Conservation (phyloP, 2,888 invertebrate species). For the Tanytarsus gracilentus region DNA sequence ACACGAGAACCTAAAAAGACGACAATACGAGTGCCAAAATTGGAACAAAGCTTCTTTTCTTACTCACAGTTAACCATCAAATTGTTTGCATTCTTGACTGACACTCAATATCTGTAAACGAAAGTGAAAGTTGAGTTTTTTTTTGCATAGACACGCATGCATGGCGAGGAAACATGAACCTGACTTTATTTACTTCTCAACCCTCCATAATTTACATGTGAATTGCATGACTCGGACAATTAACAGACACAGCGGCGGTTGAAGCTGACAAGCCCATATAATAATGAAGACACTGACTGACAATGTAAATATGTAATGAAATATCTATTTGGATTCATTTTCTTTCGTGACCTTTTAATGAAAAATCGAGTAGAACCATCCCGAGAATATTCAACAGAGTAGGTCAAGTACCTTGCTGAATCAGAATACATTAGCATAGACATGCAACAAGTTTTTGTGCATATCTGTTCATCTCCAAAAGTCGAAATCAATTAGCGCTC, state of each 20-base stretch:
- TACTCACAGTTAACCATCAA: background rate
- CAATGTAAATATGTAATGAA: background rate
- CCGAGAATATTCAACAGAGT: too few relatives aligned
- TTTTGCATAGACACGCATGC: background rate
- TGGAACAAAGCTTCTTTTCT: background rate
- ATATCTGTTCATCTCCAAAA: too few relatives aligned
- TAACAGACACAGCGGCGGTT: too few relatives aligned
- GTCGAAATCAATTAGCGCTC: too few relatives aligned
- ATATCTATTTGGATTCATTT: too few relatives aligned
- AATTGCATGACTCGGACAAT: constrained; percentile 5
- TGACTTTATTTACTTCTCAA: background rate
- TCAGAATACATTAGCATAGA: too few relatives aligned
- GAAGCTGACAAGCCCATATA: background rate
- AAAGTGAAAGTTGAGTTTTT: background rate
- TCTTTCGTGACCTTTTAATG: too few relatives aligned
- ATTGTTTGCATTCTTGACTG: background rate
- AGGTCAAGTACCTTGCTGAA: too few relatives aligned
- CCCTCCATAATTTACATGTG: background rate
- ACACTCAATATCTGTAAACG: background rate
- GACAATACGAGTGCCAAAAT: background rate
- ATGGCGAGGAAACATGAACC: background rate
- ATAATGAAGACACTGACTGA: background rate
- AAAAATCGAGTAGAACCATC: too few relatives aligned
- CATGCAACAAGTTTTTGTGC: too few relatives aligned
- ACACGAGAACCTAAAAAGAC: background rate